Conservation (phyloP, 1,140 invertebrate species). For the Aphidius ervi region DNA sequence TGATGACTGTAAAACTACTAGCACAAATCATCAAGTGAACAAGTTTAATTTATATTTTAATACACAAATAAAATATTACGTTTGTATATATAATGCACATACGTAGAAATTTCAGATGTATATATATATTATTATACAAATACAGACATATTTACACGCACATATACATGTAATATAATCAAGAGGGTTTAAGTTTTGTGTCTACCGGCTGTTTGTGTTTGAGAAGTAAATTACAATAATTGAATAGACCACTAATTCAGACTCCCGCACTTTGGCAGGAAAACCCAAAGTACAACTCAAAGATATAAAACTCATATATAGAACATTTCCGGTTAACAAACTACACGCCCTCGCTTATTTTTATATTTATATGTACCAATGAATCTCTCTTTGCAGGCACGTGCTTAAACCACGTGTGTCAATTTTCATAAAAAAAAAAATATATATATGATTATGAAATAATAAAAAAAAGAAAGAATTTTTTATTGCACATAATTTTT, state of each 20-base stretch:
- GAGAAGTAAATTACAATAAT: constrained; percentile 54
- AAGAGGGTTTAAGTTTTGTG: too few relatives aligned
- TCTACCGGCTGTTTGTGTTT: constrained; percentile 44
- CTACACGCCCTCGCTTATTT: constrained; percentile 18
- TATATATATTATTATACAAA: too few relatives aligned
- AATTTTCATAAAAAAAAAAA: background rate
- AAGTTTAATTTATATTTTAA: too few relatives aligned
- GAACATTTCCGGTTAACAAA: constrained; percentile 24
- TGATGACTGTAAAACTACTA: too few relatives aligned
- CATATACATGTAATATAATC: background rate
- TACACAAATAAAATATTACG: too few relatives aligned
- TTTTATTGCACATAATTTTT: too few relatives aligned
- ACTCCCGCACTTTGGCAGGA: constrained; percentile 21
- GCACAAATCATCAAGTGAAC: too few relatives aligned
- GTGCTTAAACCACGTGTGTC: constrained; percentile 3
- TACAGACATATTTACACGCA: background rate
- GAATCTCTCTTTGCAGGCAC: constrained; percentile 11
- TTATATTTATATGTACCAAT: constrained; percentile 12
- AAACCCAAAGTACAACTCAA: background rate
- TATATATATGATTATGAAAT: background rate
- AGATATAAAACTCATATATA: constrained; percentile 6
- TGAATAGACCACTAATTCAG: constrained; percentile 50
- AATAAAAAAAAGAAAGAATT: background rate
- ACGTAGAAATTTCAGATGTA: too few relatives aligned
- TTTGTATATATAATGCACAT: too few relatives aligned